These are phyloP conservation scores for Chamaetylas fuelleborni DNA, from an alignment of 2,113 vertebrate genomes.

Conservation along the genomic window DNA sequence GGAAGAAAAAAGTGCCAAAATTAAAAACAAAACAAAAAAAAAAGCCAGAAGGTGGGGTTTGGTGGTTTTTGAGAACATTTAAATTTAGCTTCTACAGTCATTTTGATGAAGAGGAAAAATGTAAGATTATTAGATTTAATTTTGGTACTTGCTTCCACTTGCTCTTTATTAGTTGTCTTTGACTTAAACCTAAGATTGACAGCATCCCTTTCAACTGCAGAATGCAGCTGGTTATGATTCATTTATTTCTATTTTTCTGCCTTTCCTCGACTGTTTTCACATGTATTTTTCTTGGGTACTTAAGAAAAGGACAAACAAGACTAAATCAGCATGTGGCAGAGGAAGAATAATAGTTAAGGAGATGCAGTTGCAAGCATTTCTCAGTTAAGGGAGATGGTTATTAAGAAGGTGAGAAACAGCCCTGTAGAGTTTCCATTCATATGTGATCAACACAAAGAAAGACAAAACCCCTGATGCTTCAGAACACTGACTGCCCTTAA, in stretches of 20 bases:
- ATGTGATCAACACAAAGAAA: neutral
- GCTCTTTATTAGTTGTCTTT: conserved; percentile 4
- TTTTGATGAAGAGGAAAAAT: conserved; percentile 7
- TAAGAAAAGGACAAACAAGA: neutral
- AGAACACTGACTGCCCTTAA: neutral
- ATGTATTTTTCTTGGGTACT: conserved; percentile 23
- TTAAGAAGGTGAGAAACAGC: neutral
- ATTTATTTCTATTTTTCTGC: conserved; percentile 45
- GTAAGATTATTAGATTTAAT: conserved; percentile 15
- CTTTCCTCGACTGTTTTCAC: neutral
- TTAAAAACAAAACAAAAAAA: neutral
- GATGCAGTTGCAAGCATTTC: neutral
- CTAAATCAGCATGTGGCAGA: neutral
- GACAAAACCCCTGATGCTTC: neutral
- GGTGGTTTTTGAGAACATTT: neutral
- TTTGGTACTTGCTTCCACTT: neutral
- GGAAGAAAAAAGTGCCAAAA: neutral
- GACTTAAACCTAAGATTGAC: neutral
- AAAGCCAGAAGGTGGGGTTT: neutral
- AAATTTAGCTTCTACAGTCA: neutral
- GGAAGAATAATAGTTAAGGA: neutral
- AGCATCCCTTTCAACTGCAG: conserved; percentile 20
- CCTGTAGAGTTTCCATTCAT: neutral
- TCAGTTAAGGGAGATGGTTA: neutral
- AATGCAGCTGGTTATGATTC: conserved; percentile 39